These are phyloP conservation scores for Ochropleura plecta DNA, from an alignment of 2,888 invertebrate genomes.

Conservation along the genomic window DNA sequence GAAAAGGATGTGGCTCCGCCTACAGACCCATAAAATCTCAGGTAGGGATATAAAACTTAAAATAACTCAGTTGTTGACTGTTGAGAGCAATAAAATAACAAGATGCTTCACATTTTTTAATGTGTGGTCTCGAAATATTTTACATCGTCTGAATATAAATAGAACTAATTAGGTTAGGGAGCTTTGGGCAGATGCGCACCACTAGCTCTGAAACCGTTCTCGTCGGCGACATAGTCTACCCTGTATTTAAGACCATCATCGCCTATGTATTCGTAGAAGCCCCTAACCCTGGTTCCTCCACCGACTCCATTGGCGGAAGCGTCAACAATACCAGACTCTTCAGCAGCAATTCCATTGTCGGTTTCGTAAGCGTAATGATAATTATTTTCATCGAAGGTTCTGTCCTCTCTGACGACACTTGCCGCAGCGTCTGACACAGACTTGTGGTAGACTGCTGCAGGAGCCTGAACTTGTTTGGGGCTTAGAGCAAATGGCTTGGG, in stretches of 20 bases:
- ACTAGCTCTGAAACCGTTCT: conserved; percentile 90
- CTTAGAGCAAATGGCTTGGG: conserved; percentile 51
- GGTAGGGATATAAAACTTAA: conserved; percentile 64
- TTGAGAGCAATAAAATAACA: conserved; percentile 53
- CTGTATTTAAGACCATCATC: conserved; percentile 91
- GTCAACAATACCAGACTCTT: conserved; percentile 91
- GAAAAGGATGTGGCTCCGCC: conserved; percentile 50
- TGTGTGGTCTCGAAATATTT: conserved; percentile 55
- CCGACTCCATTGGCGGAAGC: conserved; percentile 80
- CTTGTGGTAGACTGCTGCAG: conserved; percentile 65
- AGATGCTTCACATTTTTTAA: conserved; percentile 44
- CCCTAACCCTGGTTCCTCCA: conserved; percentile 91
- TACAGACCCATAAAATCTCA: conserved; percentile 61
- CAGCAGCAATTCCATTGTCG: conserved; percentile 92
- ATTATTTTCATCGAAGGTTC: conserved; percentile 86
- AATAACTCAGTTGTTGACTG: conserved; percentile 40
- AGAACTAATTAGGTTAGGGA: conserved; percentile 56
- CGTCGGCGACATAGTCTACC: conserved; percentile 91
- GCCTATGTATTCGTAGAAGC: conserved; percentile 93
- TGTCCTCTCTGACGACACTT: conserved; percentile 89
- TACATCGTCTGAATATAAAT: conserved; percentile 47
- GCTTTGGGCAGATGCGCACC: conserved; percentile 88
- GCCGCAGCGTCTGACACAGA: conserved; percentile 87
- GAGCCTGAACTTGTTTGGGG: conserved; percentile 42
- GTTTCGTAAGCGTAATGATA: conserved; percentile 92